Percentiles rank a stretch among this genome's conserved stretches.
Evolutionary conservation across 1,140 invertebrate genomes (phyloP).

Genomic region (Drosophila virilis): DNA sequence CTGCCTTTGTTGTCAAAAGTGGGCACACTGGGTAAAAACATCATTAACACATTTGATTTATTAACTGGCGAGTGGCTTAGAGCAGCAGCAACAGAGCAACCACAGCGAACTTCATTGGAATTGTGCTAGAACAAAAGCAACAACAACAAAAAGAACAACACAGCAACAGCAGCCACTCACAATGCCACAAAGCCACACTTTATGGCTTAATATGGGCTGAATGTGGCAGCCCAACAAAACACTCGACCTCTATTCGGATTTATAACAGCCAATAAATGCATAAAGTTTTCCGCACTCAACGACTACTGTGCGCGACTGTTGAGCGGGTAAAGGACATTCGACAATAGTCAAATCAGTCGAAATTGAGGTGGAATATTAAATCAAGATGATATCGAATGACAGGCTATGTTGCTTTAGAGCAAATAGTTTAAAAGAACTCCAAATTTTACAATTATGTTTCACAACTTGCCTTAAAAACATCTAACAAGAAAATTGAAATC

Average conservation of each 20-base stretch:
- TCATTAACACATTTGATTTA: conserved; percentile 84
- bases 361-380: too few relatives aligned
- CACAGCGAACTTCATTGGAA: conserved; percentile 61
- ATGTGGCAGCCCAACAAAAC: conserved; percentile 10
- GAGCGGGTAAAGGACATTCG: neutral
- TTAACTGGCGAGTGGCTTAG: conserved; percentile 74
- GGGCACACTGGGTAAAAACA: conserved; percentile 82
- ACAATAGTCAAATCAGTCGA: neutral
- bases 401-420: too few relatives aligned
- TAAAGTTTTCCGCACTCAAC: conserved; percentile 75
- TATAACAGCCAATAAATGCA: conserved; percentile 82
- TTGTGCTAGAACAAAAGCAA: conserved; percentile 56
- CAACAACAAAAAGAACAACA: conserved; percentile 31
- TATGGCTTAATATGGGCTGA: conserved; percentile 71
- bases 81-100: conserved; percentile 26
- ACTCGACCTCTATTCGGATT: conserved; percentile 48
- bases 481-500: too few relatives aligned
- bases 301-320: conserved; percentile 63
- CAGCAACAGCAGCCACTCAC: conserved; percentile 20
- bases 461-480: too few relatives aligned
- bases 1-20: conserved; percentile 76
- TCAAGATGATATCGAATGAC: too few relatives aligned
- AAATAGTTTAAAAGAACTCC: too few relatives aligned
- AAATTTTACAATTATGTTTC: too few relatives aligned
- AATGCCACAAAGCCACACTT: conserved; percentile 64